Conservation (phyloP, 2,888 invertebrate genomes). For the Scelioninae gen. 1 region DNA sequence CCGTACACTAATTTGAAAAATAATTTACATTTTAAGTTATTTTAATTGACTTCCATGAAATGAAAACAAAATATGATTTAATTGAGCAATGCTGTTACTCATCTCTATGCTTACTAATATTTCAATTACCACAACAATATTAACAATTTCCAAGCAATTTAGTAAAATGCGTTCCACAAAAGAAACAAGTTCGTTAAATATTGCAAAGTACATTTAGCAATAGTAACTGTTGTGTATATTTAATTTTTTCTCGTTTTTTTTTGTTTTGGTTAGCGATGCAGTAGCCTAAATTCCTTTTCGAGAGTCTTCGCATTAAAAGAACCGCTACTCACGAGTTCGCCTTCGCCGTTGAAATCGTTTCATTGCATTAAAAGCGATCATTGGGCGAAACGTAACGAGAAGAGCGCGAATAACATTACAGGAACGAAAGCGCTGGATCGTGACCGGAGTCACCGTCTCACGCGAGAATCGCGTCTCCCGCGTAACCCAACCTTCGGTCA, state of each 20-base stretch:
- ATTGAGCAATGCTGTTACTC: too few relatives aligned
- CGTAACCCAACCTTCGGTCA: conserved; percentile 51
- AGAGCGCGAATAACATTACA: conserved; percentile 68
- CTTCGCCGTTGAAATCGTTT: conserved; percentile 58
- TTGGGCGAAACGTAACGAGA: conserved; percentile 66
- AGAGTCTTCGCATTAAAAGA: conserved; percentile 53
- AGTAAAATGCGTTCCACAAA: background rate
- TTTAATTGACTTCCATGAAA: too few relatives aligned
- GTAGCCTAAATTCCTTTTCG: conserved; percentile 42
- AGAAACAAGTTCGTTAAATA: background rate
- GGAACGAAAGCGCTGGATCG: conserved; percentile 67
- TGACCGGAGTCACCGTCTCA: conserved; percentile 67
- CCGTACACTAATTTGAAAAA: too few relatives aligned
- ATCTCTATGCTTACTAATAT: background rate
- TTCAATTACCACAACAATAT: background rate
- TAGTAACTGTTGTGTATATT: background rate
- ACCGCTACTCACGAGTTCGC: conserved; percentile 64
- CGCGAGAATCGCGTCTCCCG: conserved; percentile 62
- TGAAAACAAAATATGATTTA: too few relatives aligned
- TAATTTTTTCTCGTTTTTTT: conserved; percentile 1
- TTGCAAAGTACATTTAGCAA: conserved; percentile 4
- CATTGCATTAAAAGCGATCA: conserved; percentile 65
- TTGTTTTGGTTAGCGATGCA: conserved; percentile 4
- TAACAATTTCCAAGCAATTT: background rate
- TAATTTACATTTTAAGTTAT: too few relatives aligned